Evolutionary conservation across 1,140 invertebrate genomes (phyloP).

Genomic region (Himalopsyche phryganea): DNA sequence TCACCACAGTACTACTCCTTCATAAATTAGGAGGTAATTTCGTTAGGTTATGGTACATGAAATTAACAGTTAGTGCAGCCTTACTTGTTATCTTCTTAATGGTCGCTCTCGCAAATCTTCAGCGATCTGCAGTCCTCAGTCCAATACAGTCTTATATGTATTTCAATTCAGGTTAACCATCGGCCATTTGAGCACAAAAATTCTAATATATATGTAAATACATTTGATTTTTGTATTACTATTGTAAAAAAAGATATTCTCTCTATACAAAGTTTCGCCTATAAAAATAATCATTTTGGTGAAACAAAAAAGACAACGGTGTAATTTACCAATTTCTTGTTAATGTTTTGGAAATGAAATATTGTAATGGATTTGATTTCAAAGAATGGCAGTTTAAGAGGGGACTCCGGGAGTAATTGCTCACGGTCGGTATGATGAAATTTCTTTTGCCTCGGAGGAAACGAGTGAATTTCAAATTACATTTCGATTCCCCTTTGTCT

Average conservation of each 20-base stretch:
- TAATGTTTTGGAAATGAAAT: constrained; percentile 33
- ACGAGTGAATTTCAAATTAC: constrained; percentile 4
- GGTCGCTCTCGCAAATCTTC: background rate
- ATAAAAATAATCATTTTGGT: constrained; percentile 3
- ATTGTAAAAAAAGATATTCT: no score
- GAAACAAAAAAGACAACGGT: constrained; percentile 17
- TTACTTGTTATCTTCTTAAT: no score
- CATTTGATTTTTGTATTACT: no score
- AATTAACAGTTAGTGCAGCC: no score
- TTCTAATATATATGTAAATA: no score
- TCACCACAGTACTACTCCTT: no score
- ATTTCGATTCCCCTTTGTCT: background rate
- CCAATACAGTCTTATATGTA: no score
- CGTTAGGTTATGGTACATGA: no score
- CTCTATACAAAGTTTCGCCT: background rate
- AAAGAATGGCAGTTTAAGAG: constrained; percentile 1
- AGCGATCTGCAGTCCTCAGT: no score
- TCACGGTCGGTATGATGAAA: constrained; percentile 3
- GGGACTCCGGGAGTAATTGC: background rate
- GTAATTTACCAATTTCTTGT: constrained; percentile 24
- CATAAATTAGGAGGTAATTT: no score
- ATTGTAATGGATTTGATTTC: constrained; percentile 28
- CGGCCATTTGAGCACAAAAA: no score
- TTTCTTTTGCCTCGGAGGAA: constrained; percentile 2
- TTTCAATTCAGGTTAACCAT: no score